These are phyloP conservation scores for Mylabris sibirica DNA, from an alignment of 2,888 invertebrate genomes.

Conservation along the genomic window DNA sequence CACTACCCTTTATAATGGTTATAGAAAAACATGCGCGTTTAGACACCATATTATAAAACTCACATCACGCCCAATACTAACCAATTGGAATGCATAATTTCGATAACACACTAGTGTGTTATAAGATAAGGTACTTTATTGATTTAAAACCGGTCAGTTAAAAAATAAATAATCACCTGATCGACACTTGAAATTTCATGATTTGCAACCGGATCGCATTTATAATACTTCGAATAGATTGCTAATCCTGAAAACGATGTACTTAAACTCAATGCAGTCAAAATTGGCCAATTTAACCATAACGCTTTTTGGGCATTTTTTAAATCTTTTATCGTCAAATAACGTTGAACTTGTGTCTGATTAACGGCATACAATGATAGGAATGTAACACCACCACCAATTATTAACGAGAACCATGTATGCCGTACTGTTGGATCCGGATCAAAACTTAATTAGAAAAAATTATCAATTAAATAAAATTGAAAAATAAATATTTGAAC, in stretches of 20 bases:
- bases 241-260: slow-evolving; percentile 78
- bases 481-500: not conserved
- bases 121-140: too few relatives aligned
- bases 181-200: slow-evolving; percentile 72
- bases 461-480: slow-evolving; percentile 31
- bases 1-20: too few relatives aligned
- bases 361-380: slow-evolving; percentile 86
- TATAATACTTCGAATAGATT: slow-evolving; percentile 82
- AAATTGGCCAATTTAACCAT: slow-evolving; percentile 84
- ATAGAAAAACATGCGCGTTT: too few relatives aligned
- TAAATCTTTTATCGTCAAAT: slow-evolving; percentile 75
- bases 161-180: slow-evolving; percentile 66
- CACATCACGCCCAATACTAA: too few relatives aligned
- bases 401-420: slow-evolving; percentile 80
- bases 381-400: slow-evolving; percentile 85
- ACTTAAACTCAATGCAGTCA: slow-evolving; percentile 74
- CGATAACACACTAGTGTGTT: too few relatives aligned
- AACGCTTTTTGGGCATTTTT: slow-evolving; percentile 75
- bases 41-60: too few relatives aligned
- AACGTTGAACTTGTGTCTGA: slow-evolving; percentile 82
- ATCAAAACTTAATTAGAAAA: slow-evolving; percentile 68
- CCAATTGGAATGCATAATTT: too few relatives aligned
- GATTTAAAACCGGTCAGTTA: too few relatives aligned
- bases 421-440: slow-evolving; percentile 83
- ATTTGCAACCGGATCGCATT: slow-evolving; percentile 80